These are phyloP conservation scores for Macaca nemestrina DNA, from an alignment of 2,113 vertebrate species.

Conservation along the genomic window DNA sequence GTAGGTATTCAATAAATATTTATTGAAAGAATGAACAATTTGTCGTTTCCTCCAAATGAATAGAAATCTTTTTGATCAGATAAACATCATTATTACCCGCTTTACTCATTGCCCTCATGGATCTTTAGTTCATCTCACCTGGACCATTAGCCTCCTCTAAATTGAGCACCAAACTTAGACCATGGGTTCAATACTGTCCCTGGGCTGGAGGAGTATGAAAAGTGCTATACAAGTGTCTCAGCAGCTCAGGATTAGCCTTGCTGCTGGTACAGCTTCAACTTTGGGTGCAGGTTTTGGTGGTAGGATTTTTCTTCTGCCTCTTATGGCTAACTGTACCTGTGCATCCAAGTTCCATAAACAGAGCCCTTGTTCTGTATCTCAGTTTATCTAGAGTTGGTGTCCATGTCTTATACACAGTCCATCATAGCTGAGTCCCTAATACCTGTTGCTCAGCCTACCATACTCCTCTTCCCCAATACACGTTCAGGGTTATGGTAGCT, in stretches of 20 bases:
- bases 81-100: neutral
- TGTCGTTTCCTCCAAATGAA: slow-evolving; percentile 12
- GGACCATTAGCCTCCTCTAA: neutral
- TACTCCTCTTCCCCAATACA: neutral
- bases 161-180: neutral
- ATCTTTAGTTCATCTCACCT: neutral
- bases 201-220: neutral
- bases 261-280: neutral
- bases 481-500: neutral
- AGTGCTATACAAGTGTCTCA: neutral
- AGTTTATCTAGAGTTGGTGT: neutral
- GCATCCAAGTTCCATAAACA: neutral
- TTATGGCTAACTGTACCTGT: neutral
- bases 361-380: neutral
- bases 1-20: neutral
- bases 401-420: neutral
- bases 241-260: neutral
- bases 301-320: neutral
- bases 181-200: neutral
- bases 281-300: neutral
- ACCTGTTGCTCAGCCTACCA: neutral
- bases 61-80: neutral
- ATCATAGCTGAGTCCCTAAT: neutral
- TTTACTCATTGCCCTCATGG: neutral
- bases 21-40: neutral